These are phyloP conservation scores for Rhinichthys osculus DNA, from an alignment of 2,797 vertebrate genomes.

Conservation along the genomic window DNA sequence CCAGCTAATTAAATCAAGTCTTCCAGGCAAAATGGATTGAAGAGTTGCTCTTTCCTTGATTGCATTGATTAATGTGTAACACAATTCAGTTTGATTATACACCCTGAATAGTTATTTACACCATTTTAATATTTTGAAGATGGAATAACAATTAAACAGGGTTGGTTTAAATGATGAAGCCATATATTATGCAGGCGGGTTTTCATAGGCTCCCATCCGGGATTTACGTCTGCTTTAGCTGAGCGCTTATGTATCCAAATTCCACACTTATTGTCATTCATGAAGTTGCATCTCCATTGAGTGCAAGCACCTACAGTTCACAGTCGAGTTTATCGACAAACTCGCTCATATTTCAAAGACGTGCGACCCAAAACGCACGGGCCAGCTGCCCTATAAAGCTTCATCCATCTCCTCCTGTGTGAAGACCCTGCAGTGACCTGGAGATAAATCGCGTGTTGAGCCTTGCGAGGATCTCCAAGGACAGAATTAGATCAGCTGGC, in stretches of 20 bases:
- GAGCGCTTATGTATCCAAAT: not conserved
- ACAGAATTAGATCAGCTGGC: constrained; percentile 77
- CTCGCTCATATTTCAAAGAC: constrained; percentile 64
- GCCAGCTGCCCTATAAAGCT: constrained; percentile 70
- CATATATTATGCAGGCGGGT: not conserved
- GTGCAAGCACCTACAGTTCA: constrained; percentile 46
- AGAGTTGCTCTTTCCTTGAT: constrained; percentile 20
- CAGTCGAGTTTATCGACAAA: constrained; percentile 66
- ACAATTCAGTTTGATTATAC: constrained; percentile 27
- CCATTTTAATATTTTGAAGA: constrained; percentile 24
- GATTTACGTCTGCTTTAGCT: not conserved
- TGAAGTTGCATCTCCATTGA: constrained; percentile 64
- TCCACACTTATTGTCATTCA: constrained; percentile 62
- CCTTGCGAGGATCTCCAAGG: constrained; percentile 73
- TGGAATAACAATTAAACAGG: constrained; percentile 9
- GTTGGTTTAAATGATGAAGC: not conserved
- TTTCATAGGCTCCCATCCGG: not conserved
- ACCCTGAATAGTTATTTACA: constrained; percentile 28
- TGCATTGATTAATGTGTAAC: constrained; percentile 36
- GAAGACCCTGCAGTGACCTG: constrained; percentile 70
- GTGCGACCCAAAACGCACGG: constrained; percentile 47
- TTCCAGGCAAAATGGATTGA: constrained; percentile 33
- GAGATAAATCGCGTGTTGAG: constrained; percentile 72
- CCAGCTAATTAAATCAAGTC: constrained; percentile 27
- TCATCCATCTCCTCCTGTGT: constrained; percentile 69